Evolutionary conservation across 2,113 vertebrate species (phyloP).

Genomic region (Ascaphus truei): DNA sequence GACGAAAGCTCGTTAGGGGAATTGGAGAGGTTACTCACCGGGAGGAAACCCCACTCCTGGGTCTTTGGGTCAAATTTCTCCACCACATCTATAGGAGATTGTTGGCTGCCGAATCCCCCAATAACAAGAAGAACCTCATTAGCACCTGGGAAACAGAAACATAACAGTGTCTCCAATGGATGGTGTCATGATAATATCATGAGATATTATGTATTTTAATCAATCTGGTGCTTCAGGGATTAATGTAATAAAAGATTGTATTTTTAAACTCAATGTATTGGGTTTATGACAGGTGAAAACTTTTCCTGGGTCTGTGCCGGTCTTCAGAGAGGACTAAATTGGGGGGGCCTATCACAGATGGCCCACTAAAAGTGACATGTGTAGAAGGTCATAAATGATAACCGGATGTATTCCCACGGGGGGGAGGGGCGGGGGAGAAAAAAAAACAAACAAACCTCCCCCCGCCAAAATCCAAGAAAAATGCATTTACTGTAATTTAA

Average conservation of each 20-base stretch:
- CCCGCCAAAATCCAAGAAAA: too few species aligned
- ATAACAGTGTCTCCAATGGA: too few species aligned
- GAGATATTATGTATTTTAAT: background rate
- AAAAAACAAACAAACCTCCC: too few species aligned
- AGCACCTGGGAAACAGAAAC: slow-evolving; percentile 76
- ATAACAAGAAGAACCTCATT: slow-evolving; percentile 96
- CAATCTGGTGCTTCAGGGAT: background rate
- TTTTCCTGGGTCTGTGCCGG: too few species aligned
- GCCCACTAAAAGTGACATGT: too few species aligned
- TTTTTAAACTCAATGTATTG: background rate
- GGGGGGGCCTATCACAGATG: too few species aligned
- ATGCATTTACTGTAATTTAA: too few species aligned
- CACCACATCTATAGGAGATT: slow-evolving; percentile 94
- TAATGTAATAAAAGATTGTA: background rate
- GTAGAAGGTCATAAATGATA: too few species aligned
- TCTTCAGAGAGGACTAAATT: too few species aligned
- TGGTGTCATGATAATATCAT: too few species aligned
- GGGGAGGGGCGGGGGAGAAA: background rate
- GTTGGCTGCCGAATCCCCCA: slow-evolving; percentile 94
- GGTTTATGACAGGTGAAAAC: too few species aligned
- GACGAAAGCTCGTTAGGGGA: background rate
- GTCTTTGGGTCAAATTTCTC: slow-evolving; percentile 98
- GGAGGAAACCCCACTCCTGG: slow-evolving; percentile 94
- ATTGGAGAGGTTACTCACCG: slow-evolving; percentile 65
- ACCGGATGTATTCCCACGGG: too few species aligned